A percentile compares a stretch with the other conserved stretches of the same genome.
Conservation (phyloP, 2,113 vertebrate species). For the Eptesicus fuscus region DNA sequence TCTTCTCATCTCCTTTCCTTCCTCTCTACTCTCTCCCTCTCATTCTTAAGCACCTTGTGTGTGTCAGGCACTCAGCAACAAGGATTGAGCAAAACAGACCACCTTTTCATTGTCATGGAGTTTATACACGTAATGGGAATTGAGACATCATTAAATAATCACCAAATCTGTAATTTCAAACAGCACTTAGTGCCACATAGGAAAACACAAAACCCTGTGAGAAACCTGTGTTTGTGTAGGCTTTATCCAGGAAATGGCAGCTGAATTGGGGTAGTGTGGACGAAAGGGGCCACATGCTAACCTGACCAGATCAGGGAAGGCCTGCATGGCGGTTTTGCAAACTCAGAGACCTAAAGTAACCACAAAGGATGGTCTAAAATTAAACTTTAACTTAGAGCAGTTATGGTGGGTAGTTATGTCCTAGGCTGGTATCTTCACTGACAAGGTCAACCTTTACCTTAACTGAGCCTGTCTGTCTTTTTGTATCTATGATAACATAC, state of each 20-base stretch:
- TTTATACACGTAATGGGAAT: background rate
- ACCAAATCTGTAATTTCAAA: slow-evolving; percentile 19
- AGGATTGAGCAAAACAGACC: background rate
- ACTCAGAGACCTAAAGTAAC: no score
- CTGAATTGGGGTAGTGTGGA: background rate
- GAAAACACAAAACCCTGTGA: background rate
- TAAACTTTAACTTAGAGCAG: no score
- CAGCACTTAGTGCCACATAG: background rate
- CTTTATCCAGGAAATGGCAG: background rate
- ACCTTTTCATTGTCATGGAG: background rate
- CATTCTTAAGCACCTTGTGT: background rate
- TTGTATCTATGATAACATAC: no score
- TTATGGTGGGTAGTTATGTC: no score
- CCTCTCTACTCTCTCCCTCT: background rate
- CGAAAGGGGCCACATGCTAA: no score
- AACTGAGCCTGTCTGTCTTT: no score
- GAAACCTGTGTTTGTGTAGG: background rate
- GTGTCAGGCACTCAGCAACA: background rate
- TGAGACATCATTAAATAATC: background rate
- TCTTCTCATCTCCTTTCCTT: background rate
- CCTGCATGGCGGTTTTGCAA: no score
- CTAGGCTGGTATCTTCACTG: no score
- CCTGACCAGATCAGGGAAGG: no score
- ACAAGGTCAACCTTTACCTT: no score
- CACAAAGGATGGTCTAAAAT: no score